These are phyloP conservation scores for Amphipoea lucens DNA, from an alignment of 2,888 invertebrate species.

Conservation along the genomic window DNA sequence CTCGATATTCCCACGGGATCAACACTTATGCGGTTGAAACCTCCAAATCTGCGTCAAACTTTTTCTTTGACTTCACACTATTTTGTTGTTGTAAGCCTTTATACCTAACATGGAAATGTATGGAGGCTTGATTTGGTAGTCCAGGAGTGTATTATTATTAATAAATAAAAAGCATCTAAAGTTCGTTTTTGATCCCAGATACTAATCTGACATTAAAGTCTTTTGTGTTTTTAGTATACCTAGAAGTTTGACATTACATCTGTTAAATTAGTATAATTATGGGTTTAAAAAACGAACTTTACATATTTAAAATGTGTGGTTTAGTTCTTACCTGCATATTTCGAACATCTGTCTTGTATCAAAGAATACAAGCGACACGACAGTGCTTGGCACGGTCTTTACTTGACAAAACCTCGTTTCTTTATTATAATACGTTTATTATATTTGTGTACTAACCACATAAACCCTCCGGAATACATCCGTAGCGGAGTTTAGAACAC, in stretches of 20 bases:
- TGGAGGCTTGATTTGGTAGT: neutral
- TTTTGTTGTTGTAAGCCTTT: neutral
- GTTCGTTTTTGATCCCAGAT: too few species aligned
- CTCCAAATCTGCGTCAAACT: neutral
- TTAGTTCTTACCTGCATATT: neutral
- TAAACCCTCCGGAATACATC: neutral
- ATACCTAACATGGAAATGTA: neutral
- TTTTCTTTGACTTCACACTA: neutral
- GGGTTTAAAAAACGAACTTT: too few species aligned
- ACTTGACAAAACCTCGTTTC: neutral
- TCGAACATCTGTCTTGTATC: neutral
- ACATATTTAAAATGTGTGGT: neutral
- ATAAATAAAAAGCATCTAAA: slow-evolving; percentile 12
- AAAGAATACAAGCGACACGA: neutral
- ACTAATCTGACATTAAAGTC: too few species aligned
- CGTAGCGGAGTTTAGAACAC: neutral
- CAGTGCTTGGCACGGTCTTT: neutral
- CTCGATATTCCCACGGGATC: too few species aligned
- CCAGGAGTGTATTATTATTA: neutral
- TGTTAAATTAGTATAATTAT: too few species aligned
- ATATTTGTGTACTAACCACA: neutral
- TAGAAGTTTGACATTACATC: too few species aligned
- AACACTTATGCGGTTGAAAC: too few species aligned
- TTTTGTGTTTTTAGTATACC: too few species aligned
- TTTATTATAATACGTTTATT: neutral